A percentile compares a stretch with the other conserved stretches of the same genome.
Conservation (phyloP, 2,888 invertebrate species). For the Erannis defoliaria region DNA sequence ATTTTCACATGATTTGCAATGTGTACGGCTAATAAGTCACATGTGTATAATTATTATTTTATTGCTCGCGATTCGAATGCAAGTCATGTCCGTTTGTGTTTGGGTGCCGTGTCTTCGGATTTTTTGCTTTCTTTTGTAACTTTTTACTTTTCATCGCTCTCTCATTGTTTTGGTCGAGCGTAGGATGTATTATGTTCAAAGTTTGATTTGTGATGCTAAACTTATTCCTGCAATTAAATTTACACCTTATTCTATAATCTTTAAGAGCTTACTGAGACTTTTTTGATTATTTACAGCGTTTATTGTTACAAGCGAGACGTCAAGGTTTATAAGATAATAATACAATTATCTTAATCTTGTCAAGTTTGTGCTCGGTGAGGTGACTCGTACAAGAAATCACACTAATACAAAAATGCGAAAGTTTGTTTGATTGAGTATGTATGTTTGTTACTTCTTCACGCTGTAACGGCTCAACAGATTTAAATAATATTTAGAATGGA, state of each 20-base stretch:
- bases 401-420: too few species aligned
- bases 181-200: conserved; percentile 67
- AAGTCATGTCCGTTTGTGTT: conserved; percentile 74
- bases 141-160: conserved; percentile 61
- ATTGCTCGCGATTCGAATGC: conserved; percentile 78
- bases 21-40: conserved; percentile 82
- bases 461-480: too few species aligned
- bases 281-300: conserved; percentile 37
- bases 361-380: conserved; percentile 40
- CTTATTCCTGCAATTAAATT: conserved; percentile 53
- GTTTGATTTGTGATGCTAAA: conserved; percentile 61
- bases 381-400: conserved; percentile 31
- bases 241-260: conserved; percentile 52
- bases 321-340: conserved; percentile 48
- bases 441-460: too few species aligned
- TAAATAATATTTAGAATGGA: too few species aligned
- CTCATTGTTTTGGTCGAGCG: conserved; percentile 71
- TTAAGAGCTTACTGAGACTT: conserved; percentile 46
- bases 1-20: conserved; percentile 70
- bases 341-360: conserved; percentile 51
- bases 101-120: conserved; percentile 65
- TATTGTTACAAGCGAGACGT: conserved; percentile 49
- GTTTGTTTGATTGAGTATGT: too few species aligned
- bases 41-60: conserved; percentile 86
- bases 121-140: conserved; percentile 55